A percentile compares a stretch with the other conserved stretches of the same genome.
Conservation (phyloP, 1,140 invertebrate species). For the Brachionus asplanchnoidis region DNA sequence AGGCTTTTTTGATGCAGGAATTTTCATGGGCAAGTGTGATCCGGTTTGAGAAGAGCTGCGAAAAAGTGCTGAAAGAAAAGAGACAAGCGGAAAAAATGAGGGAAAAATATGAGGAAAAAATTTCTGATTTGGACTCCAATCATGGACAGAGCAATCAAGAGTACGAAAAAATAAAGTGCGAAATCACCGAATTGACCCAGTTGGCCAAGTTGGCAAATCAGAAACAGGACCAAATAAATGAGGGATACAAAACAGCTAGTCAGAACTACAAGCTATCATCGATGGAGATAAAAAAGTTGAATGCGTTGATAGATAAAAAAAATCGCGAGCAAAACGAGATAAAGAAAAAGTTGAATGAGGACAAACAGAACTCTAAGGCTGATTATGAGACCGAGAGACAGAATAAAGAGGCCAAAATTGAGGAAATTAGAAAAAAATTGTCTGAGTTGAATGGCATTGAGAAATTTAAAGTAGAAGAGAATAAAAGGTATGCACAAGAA, state of each 20-base stretch:
- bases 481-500: constrained; percentile 42
- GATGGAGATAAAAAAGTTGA: constrained; percentile 39
- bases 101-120: constrained; percentile 51
- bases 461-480: constrained; percentile 26
- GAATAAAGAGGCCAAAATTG: constrained; percentile 47
- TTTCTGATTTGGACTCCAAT: constrained; percentile 48
- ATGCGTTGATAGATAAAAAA: constrained; percentile 37
- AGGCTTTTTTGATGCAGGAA: constrained; percentile 51
- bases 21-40: constrained; percentile 53
- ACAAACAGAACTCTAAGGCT: constrained; percentile 7
- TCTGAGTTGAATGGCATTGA: background rate
- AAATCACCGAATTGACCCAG: constrained; percentile 43
- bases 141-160: background rate
- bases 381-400: constrained; percentile 42
- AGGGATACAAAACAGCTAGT: constrained; percentile 52
- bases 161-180: constrained; percentile 45
- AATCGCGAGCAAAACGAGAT: constrained; percentile 37
- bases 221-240: constrained; percentile 58
- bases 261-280: constrained; percentile 47
- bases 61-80: constrained; percentile 48
- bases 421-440: constrained; percentile 16
- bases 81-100: constrained; percentile 47
- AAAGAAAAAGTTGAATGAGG: constrained; percentile 9
- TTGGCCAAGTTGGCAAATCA: constrained; percentile 44
- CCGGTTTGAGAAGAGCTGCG: constrained; percentile 50